phyloP scores from a whole-genome alignment of 1,140 invertebrate genomes.

The Polypedilum vanderplanki region DNA sequence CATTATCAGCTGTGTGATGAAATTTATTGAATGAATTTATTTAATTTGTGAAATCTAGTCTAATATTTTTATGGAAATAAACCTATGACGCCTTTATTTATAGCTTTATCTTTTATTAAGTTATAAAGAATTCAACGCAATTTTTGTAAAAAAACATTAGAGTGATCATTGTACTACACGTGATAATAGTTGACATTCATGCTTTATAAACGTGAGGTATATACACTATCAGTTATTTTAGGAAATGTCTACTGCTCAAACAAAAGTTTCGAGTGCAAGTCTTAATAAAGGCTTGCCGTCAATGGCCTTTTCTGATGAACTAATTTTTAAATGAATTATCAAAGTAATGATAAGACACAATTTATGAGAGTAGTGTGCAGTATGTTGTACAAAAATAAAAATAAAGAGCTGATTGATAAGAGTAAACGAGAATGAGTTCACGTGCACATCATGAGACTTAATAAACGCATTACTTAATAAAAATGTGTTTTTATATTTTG shows the following conservation, averaged over 20 bases:
- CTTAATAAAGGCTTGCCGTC: neutral
- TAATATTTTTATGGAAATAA: too few relatives aligned
- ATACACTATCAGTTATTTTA: neutral
- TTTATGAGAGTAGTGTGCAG: too few relatives aligned
- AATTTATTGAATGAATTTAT: too few relatives aligned
- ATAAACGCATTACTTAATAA: neutral
- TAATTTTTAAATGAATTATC: neutral
- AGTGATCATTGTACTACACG: neutral
- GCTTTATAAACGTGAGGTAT: neutral
- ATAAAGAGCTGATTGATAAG: neutral
- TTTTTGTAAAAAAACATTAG: too few relatives aligned
- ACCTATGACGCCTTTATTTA: too few relatives aligned
- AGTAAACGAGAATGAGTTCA: slow-evolving; percentile 15
- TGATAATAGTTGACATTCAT: neutral
- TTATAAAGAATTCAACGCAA: too few relatives aligned
- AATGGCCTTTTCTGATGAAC: neutral
- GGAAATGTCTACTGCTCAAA: neutral
- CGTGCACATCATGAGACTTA: slow-evolving; percentile 22
- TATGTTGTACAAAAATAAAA: too few relatives aligned
- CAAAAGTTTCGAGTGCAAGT: neutral
- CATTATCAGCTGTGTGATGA: too few relatives aligned
- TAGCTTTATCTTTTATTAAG: too few relatives aligned
- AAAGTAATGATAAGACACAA: neutral
- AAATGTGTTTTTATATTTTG: slow-evolving; percentile 13
- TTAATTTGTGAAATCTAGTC: too few relatives aligned